Conservation (phyloP, 1,140 invertebrate species). For the Panagrolaimus sp. region DNA sequence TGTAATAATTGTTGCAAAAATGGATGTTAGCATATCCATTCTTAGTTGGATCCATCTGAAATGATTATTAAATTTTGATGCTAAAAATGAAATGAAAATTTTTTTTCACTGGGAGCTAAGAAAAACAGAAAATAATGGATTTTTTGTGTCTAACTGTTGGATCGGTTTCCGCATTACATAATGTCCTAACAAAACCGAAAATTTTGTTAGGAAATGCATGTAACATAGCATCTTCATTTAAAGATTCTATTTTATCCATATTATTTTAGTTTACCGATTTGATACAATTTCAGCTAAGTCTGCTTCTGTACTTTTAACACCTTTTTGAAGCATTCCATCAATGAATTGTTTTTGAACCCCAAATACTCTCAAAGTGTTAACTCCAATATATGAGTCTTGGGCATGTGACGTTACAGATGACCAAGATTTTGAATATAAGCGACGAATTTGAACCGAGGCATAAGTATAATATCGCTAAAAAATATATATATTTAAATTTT, state of each 20-base stretch:
- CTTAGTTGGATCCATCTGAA: conserved; percentile 27
- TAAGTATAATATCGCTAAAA: conserved; percentile 83
- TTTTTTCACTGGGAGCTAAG: too few species aligned
- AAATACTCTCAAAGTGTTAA: conserved; percentile 59
- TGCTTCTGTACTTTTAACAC: conserved; percentile 28
- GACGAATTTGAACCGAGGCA: conserved; percentile 85
- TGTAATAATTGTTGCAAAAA: conserved; percentile 62
- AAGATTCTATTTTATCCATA: too few species aligned
- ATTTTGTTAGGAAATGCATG: too few species aligned
- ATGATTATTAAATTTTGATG: too few species aligned
- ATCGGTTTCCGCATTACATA: too few species aligned
- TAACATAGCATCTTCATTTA: too few species aligned
- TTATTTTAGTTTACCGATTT: too few species aligned
- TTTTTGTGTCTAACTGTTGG: too few species aligned
- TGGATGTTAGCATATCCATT: conserved; percentile 61
- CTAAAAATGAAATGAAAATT: neutral
- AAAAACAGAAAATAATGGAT: too few species aligned
- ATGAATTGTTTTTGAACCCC: conserved; percentile 33
- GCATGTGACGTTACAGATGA: conserved; percentile 98
- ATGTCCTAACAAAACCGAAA: too few species aligned
- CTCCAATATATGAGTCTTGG: conserved; percentile 69
- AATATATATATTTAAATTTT: too few species aligned
- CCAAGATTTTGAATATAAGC: conserved; percentile 87
- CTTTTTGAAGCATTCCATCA: conserved; percentile 20
- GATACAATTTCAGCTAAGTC: conserved; percentile 7